Conservation (phyloP, 2,797 vertebrate species). For the Microctenopoma lineatum region DNA sequence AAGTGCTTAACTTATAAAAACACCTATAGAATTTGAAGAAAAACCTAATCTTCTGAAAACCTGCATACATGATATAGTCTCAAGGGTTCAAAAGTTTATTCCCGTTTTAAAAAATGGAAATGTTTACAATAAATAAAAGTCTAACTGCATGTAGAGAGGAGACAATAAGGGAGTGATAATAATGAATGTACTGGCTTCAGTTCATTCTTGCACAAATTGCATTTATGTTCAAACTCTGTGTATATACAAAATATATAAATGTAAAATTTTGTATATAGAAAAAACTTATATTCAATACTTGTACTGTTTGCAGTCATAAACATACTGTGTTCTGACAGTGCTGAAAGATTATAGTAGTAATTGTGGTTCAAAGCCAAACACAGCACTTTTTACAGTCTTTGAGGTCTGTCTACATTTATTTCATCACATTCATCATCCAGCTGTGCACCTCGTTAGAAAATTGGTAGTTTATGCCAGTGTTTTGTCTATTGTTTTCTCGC, state of each 20-base stretch:
- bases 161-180: constrained; percentile 29
- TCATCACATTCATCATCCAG: constrained; percentile 39
- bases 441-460: constrained; percentile 41
- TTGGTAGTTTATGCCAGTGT: constrained; percentile 52
- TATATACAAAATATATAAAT: constrained; percentile 75
- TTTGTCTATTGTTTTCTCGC: constrained; percentile 48
- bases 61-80: constrained; percentile 51
- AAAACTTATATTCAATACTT: constrained; percentile 78
- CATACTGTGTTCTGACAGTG: constrained; percentile 67
- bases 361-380: constrained; percentile 71
- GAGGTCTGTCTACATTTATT: constrained; percentile 49
- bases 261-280: constrained; percentile 83
- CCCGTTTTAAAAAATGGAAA: constrained; percentile 32
- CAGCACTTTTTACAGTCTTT: constrained; percentile 65
- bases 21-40: constrained; percentile 12
- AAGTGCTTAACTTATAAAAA: constrained; percentile 15
- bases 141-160: constrained; percentile 27
- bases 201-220: constrained; percentile 78
- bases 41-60: constrained; percentile 46
- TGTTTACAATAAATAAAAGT: constrained; percentile 58
- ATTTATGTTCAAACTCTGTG: constrained; percentile 70
- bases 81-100: constrained; percentile 46
- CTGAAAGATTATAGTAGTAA: constrained; percentile 57
- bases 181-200: constrained; percentile 73
- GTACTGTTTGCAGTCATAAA: constrained; percentile 76